These are phyloP conservation scores for Eupithecia inturbata DNA, from an alignment of 2,888 invertebrate genomes.

Conservation along the genomic window DNA sequence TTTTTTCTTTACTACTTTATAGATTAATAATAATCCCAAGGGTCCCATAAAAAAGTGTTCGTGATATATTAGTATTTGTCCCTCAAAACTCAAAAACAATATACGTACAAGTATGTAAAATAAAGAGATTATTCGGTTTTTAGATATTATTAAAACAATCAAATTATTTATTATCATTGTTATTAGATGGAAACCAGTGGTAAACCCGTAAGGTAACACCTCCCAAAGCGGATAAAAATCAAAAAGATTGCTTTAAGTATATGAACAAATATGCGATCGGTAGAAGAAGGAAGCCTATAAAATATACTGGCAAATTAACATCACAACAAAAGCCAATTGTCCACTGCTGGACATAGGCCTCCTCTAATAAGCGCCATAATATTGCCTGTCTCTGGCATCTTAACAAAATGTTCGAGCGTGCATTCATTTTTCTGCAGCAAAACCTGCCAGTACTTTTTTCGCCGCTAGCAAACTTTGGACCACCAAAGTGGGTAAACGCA, in stretches of 20 bases:
- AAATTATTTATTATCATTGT: not conserved
- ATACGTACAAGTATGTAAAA: too few relatives aligned
- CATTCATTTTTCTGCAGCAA: not conserved
- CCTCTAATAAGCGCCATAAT: not conserved
- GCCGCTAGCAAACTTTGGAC: not conserved
- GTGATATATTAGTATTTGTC: not conserved
- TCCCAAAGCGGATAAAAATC: too few relatives aligned
- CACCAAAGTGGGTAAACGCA: not conserved
- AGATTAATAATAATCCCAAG: too few relatives aligned
- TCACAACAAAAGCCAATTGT: not conserved
- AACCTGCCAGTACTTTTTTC: not conserved
- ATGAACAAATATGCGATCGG: not conserved
- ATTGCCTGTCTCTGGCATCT: not conserved
- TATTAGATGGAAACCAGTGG: not conserved
- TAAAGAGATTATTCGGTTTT: not conserved
- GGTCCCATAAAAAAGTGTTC: too few relatives aligned
- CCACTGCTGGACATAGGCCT: not conserved
- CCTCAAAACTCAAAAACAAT: too few relatives aligned
- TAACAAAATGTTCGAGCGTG: not conserved
- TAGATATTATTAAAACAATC: not conserved
- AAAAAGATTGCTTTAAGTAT: not conserved
- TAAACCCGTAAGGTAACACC: too few relatives aligned
- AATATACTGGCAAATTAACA: not conserved
- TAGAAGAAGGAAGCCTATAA: not conserved
- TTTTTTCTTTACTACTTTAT: too few relatives aligned